These are phyloP conservation scores for Tyrophagus putrescentiae DNA, from an alignment of 1,140 invertebrate species.

Conservation along the genomic window DNA sequence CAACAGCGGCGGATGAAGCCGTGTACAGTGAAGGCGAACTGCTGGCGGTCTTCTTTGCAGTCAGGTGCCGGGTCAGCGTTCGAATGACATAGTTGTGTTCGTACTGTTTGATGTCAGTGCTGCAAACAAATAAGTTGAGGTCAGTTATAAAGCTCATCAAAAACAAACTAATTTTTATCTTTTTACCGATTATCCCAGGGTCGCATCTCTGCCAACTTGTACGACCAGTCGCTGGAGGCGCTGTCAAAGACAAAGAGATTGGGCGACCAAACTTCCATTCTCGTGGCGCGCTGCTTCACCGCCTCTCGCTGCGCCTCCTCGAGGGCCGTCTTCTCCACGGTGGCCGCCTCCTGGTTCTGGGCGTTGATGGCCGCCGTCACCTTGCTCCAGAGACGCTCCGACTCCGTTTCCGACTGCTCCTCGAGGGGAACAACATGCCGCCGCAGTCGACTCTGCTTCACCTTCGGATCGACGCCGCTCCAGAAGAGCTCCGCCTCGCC, in stretches of 20 bases:
- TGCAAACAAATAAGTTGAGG: neutral
- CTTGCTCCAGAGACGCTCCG: slow-evolving; percentile 63
- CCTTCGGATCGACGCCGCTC: slow-evolving; percentile 46
- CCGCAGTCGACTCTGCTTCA: slow-evolving; percentile 52
- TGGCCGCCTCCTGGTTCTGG: slow-evolving; percentile 67
- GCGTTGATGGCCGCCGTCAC: slow-evolving; percentile 62
- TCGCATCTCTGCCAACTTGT: slow-evolving; percentile 44
- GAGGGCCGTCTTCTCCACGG: slow-evolving; percentile 69
- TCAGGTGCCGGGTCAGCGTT: slow-evolving; percentile 54
- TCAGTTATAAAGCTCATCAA: too few relatives aligned
- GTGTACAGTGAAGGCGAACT: too few relatives aligned
- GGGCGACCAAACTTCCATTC: slow-evolving; percentile 48
- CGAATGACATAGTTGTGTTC: slow-evolving; percentile 53
- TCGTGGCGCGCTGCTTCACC: slow-evolving; percentile 47
- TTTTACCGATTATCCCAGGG: slow-evolving; percentile 17
- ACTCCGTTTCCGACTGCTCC: slow-evolving; percentile 60
- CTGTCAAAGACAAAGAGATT: slow-evolving; percentile 54
- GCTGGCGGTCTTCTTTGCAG: slow-evolving; percentile 36
- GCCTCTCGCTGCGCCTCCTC: slow-evolving; percentile 66
- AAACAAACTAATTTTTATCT: neutral
- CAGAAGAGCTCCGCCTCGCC: slow-evolving; percentile 60
- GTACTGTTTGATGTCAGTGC: slow-evolving; percentile 64
- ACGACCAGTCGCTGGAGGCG: slow-evolving; percentile 52
- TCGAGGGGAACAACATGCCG: slow-evolving; percentile 63
- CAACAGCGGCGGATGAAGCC: too few relatives aligned